A percentile compares a stretch with the other conserved stretches of the same genome.
phyloP scores from a whole-genome alignment of 2,113 vertebrate genomes.

The Suncus etruscus region DNA sequence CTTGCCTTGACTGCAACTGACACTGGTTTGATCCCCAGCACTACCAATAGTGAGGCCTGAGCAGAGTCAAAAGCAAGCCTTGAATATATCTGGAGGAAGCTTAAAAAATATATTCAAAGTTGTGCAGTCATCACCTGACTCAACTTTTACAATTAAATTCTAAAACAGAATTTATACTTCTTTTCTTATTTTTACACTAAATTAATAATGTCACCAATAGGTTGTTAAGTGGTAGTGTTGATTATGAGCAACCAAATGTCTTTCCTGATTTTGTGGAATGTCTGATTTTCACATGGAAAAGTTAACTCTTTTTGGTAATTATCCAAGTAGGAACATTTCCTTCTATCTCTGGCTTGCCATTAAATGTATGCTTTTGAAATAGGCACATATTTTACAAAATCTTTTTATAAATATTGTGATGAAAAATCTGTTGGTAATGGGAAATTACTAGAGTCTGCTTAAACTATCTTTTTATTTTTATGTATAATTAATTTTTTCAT shows the following conservation, averaged over 20 bases:
- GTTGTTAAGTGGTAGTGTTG: not conserved
- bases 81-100: no score
- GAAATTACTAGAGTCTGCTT: no score
- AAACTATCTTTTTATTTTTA: not conserved
- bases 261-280: conserved; percentile 42
- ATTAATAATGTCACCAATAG: not conserved
- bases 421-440: no score
- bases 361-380: conserved; percentile 30
- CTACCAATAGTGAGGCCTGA: no score
- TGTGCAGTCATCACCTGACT: not conserved
- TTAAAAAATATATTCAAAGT: conserved; percentile 12
- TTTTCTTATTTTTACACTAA: not conserved
- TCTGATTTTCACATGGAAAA: conserved; percentile 19
- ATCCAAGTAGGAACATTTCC: not conserved
- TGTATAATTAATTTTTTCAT: not conserved
- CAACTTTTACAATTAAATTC: not conserved
- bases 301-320: not conserved
- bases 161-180: not conserved
- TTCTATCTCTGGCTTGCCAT: not conserved
- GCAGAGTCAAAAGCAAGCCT: no score
- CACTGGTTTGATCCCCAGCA: no score
- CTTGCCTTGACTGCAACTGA: no score
- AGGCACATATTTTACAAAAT: conserved; percentile 25
- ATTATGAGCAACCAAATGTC: not conserved
- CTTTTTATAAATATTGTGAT: not conserved